Evolutionary conservation across 2,797 vertebrate species (phyloP), one percentile per base, ranked within the genome.

Genomic region (Crax fasciolata): DNA sequence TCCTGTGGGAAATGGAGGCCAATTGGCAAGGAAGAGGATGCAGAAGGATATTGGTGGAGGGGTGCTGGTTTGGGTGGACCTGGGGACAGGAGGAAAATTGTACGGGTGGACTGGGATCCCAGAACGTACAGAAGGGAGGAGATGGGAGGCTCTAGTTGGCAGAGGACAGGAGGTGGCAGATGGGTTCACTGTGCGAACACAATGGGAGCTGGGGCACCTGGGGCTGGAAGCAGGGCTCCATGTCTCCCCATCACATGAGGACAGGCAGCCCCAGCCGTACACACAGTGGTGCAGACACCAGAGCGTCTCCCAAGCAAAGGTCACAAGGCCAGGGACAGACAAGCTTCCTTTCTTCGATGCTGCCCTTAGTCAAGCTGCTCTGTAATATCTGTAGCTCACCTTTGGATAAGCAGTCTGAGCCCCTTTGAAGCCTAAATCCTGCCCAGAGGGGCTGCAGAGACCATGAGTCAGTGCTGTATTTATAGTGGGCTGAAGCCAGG

Each of bases 401-500:
- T 85, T 87, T 32, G 32, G 11, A 77, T 23, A 83, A 68, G 13
- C 8, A 73, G 44, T 44, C 3, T 59, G 78, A 74, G 65, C 35
- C 5, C 52, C 52, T 49, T 54, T 21, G 32, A 35, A 83, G 63
- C n/a, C 44, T 25, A 80, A 94, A 89, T 72, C 78, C 92, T 80
- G 72, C 84, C 68, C 27, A 83, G 89, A 74, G 72, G 72, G 68
- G 57, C 86, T 95, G 81, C n/a, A 66, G 81, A 82, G 38, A 49
- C 72, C 39, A 7, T 55, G 66, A 92, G 75, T 85, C 84, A 85
- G 72, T 73, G 81, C 79, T 25, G 17, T 68, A 71, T 72, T 83
- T 76, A 90, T 57, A 95, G 86, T n/a, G 68, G 78, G 44, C 74
- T 83, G 68, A 79, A 93, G 65, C 15, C 74, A 74, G 77, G 62